A percentile compares a stretch with the other conserved stretches of the same genome.
Evolutionary conservation across 2,797 vertebrate species (phyloP).

Genomic region (Acanthornis magna): DNA sequence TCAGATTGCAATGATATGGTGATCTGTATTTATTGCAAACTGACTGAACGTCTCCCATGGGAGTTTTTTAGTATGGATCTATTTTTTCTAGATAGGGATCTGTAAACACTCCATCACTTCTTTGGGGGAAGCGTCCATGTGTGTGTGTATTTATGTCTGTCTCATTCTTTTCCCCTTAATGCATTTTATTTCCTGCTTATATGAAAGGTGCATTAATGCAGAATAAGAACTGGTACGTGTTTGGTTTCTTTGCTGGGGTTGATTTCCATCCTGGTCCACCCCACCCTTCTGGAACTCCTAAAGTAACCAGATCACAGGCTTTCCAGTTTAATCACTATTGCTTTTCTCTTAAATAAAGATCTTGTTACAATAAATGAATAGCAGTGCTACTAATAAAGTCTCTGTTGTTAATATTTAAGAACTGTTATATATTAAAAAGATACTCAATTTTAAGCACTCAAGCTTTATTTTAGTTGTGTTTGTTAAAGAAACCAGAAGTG

Average conservation of each 20-base stretch:
- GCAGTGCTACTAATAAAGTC: not conserved
- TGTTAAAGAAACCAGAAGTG: constrained; percentile 42
- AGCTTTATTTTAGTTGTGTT: constrained; percentile 12
- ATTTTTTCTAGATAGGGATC: not conserved
- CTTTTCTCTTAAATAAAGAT: constrained; percentile 28
- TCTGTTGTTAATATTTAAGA: constrained; percentile 6
- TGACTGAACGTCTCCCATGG: not conserved
- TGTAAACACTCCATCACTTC: not conserved
- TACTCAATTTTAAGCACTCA: not conserved
- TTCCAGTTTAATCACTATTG: constrained; percentile 20
- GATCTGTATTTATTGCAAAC: not conserved
- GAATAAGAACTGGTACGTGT: not conserved
- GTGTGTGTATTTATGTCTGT: not conserved
- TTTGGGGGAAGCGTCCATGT: not conserved
- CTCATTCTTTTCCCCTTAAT: not conserved
- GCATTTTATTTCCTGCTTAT: not conserved
- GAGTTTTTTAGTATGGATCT: not conserved
- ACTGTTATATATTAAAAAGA: not conserved
- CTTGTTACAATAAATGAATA: not conserved
- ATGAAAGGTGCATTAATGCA: not conserved
- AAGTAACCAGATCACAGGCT: constrained; percentile 27
- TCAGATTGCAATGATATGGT: not conserved
- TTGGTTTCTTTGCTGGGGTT: not conserved
- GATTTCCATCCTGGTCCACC: not conserved
- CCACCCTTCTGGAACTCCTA: not conserved